Evolutionary conservation across 92 coral and sea anemone genomes (phyloP), one percentile per base, ranked within the genome.

Genomic region (Galaxea fascicularis): DNA sequence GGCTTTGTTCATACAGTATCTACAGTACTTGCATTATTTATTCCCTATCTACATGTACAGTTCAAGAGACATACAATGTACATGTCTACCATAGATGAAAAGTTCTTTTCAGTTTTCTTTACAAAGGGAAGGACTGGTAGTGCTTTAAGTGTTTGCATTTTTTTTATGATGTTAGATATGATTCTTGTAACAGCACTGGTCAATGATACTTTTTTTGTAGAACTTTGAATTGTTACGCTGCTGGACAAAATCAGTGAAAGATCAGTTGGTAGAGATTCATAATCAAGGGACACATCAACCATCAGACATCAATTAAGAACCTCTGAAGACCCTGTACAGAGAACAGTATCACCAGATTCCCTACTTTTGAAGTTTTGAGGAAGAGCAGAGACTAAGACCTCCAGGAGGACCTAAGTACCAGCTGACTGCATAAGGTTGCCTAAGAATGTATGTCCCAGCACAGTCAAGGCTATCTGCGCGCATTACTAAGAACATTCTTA

Each of bases 221-320:
- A 98, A 94, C 76, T 93, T 95, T 91, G 92, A 93, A 44, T 84
- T 97, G 21, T 80, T 94, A 53, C 93, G 93, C 71, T 86, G 88
- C 30, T 91, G 98, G 57, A 89, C 96, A 44, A 96, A 89, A 52
- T 75, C 89, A 49, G 91, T 95, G 30, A 88, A 89, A 75, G 91
- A 97, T 73, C 94, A 91, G 70, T 71, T 97, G 58, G 88, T 82
- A 60, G 95, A 85, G 52, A 83, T 83, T 16, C 82, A 51, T 35
- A 68, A 69, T 17, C 70, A 82, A 30, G 86, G 84, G 62, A 52
- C 65, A 65, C 46, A 27, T 51, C 46, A 66, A 51, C 51, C 39
- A 66, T 66, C 75, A 11, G 65, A 66, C 29, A 66, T 79, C 26
- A 66, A 46, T 9, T 66, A 11, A 46, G 54, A 30, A 25, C 46